Evolutionary conservation across 2,113 vertebrate species (phyloP).

Genomic region (Odocoileus hemionus): DNA sequence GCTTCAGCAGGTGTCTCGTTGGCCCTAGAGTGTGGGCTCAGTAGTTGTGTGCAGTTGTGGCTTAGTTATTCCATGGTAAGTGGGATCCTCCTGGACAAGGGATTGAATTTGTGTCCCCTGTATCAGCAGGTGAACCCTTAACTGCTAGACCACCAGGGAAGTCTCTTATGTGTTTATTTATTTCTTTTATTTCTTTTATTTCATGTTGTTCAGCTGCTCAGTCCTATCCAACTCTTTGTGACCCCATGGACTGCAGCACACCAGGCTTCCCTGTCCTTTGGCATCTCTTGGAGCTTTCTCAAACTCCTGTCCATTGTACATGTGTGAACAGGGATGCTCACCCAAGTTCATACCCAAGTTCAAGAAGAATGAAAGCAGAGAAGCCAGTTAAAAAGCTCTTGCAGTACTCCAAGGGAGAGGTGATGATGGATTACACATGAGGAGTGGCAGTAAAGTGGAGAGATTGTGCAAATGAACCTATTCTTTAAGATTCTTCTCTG

Average conservation of each 20-base stretch:
- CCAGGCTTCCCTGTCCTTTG: rapidly evolving
- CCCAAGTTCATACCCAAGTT: not conserved
- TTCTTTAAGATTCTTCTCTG: not conserved
- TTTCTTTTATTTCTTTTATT: too few relatives aligned
- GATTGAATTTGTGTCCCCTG: not conserved
- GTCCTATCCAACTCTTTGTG: not conserved
- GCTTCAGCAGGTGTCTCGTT: not conserved
- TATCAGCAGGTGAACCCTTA: rapidly evolving
- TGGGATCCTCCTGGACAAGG: not conserved
- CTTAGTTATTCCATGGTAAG: not conserved
- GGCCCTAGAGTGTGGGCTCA: not conserved
- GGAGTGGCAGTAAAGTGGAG: not conserved
- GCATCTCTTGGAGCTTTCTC: rapidly evolving
- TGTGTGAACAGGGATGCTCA: not conserved
- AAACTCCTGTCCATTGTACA: not conserved
- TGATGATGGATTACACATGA: not conserved
- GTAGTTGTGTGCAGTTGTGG: not conserved
- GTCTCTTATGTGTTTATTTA: not conserved
- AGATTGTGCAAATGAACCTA: not conserved
- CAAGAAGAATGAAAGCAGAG: not conserved
- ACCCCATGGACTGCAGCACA: rapidly evolving
- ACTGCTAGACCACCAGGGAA: not conserved
- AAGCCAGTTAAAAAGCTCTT: not conserved
- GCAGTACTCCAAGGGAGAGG: not conserved
- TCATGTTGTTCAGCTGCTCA: not conserved